phyloP scores from a whole-genome alignment of 2,797 vertebrate genomes.

The Rhabdomys pumilio region DNA sequence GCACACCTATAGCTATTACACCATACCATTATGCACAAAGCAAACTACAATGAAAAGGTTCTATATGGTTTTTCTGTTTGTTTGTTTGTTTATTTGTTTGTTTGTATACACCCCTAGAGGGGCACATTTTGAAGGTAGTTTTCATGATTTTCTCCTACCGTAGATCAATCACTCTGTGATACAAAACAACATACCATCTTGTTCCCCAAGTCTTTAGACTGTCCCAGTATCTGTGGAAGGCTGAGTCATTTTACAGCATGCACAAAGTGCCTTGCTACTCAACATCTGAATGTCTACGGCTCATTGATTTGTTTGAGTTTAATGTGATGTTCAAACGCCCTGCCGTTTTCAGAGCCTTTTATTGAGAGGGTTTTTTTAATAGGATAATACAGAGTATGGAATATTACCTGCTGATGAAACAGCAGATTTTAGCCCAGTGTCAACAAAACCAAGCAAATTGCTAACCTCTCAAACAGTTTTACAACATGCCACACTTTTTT shows the following conservation, averaged over 20 bases:
- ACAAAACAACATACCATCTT: not conserved
- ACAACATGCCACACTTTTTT: constrained; percentile 67
- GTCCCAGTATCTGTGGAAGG: not conserved
- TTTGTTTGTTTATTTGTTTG: not conserved
- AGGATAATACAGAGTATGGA: not conserved
- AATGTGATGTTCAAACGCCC: not conserved
- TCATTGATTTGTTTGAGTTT: not conserved
- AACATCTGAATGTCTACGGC: not conserved
- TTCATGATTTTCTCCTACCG: not conserved
- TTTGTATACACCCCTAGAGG: not conserved
- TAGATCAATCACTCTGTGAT: not conserved
- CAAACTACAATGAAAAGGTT: constrained; percentile 33
- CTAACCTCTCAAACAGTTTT: constrained; percentile 73
- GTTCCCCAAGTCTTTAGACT: not conserved
- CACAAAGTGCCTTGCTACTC: not conserved
- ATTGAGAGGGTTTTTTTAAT: not conserved
- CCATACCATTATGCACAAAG: not conserved
- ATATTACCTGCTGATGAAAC: constrained; percentile 60
- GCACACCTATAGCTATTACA: not conserved
- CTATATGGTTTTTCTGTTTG: not conserved
- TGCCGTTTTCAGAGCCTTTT: not conserved
- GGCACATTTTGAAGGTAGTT: not conserved
- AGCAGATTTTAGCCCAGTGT: constrained; percentile 44
- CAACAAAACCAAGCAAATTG: constrained; percentile 75
- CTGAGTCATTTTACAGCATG: not conserved